Conservation (phyloP, 2,888 invertebrate genomes). For the Apocheima hispidaria region DNA sequence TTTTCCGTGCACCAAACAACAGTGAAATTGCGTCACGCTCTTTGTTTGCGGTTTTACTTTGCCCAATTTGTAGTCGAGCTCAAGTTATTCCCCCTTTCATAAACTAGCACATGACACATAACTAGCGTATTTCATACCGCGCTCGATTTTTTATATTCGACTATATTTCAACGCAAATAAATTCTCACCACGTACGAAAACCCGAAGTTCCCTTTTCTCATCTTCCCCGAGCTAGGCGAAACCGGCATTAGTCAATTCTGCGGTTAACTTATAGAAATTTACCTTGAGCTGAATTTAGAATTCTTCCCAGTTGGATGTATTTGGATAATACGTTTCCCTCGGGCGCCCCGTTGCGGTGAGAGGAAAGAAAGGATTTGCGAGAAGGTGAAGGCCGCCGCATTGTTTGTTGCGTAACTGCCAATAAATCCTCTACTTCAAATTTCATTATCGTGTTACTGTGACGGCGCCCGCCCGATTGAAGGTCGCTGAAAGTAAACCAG, state of each 20-base stretch:
- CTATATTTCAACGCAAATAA: slow-evolving; percentile 31
- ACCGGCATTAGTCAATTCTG: slow-evolving; percentile 43
- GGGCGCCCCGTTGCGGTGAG: slow-evolving; percentile 30
- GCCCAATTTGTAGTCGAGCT: slow-evolving; percentile 34
- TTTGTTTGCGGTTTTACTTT: slow-evolving; percentile 40
- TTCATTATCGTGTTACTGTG: slow-evolving; percentile 38
- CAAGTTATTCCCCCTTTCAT: slow-evolving; percentile 24
- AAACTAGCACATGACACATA: slow-evolving; percentile 27
- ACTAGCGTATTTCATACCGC: no score
- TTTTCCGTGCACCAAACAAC: slow-evolving; percentile 43
- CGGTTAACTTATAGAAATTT: slow-evolving; percentile 44
- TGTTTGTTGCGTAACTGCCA: slow-evolving; percentile 58
- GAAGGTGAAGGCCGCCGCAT: slow-evolving; percentile 59
- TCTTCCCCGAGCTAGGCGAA: slow-evolving; percentile 24
- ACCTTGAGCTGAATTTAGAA: slow-evolving; percentile 51
- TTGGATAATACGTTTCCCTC: slow-evolving; percentile 39
- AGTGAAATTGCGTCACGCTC: slow-evolving; percentile 42
- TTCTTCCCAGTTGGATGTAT: slow-evolving; percentile 36
- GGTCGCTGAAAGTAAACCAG: slow-evolving; percentile 36
- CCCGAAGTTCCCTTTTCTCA: slow-evolving; percentile 23
- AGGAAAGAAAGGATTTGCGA: slow-evolving; percentile 43
- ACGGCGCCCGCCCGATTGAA: slow-evolving; percentile 25
- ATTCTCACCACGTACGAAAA: slow-evolving; percentile 34
- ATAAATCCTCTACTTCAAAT: slow-evolving; percentile 44
- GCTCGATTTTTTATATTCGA: slow-evolving; percentile 31